A percentile compares a stretch with the other conserved stretches of the same genome.
Evolutionary conservation across 2,888 invertebrate genomes (phyloP).

Genomic region (Ectemnius cavifrons): DNA sequence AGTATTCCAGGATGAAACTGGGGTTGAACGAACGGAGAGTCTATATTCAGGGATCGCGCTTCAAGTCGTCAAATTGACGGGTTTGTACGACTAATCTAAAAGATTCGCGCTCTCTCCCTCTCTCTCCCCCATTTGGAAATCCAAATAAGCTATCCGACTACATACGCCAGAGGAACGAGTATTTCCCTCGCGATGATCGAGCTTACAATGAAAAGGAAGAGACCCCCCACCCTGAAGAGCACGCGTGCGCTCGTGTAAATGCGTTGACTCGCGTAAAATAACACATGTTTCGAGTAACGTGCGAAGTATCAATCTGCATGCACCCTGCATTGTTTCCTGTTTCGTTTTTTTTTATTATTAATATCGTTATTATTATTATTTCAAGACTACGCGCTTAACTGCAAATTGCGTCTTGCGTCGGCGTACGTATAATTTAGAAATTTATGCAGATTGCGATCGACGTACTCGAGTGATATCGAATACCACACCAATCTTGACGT

Average conservation of each 20-base stretch:
- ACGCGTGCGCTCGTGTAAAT: background rate
- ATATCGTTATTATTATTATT: background rate
- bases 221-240: background rate
- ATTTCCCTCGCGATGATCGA: background rate
- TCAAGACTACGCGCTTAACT: constrained; percentile 24
- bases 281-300: constrained; percentile 24
- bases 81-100: no score
- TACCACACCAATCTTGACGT: constrained; percentile 49
- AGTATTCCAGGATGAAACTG: constrained; percentile 1
- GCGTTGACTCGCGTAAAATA: constrained; percentile 23
- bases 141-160: constrained; percentile 4
- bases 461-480: constrained; percentile 41
- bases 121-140: background rate
- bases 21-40: constrained; percentile 1
- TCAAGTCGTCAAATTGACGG: no score
- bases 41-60: background rate
- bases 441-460: constrained; percentile 41
- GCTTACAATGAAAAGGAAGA: background rate
- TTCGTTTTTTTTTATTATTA: no score
- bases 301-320: constrained; percentile 39
- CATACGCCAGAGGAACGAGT: background rate
- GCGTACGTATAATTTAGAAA: constrained; percentile 14
- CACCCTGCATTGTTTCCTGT: constrained; percentile 29
- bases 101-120: background rate
- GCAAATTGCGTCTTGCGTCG: constrained; percentile 21